phyloP scores from a whole-genome alignment of 1,140 invertebrate species.

The Pogonomyrmex barbatus region DNA sequence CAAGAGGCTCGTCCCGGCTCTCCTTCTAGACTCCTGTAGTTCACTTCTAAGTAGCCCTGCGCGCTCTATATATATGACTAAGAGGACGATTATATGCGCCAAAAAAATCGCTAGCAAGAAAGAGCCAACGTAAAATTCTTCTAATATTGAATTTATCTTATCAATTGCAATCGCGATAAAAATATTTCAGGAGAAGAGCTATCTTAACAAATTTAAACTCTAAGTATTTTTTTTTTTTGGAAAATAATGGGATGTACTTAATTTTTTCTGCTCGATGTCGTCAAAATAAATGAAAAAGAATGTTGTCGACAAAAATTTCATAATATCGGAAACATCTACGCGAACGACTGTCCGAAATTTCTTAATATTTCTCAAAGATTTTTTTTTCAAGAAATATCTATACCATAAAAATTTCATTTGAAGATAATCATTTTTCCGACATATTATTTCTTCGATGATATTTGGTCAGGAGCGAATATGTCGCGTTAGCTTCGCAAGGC shows the following conservation, averaged over 20 bases:
- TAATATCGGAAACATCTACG: neutral
- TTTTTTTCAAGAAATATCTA: neutral
- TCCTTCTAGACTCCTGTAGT: slow-evolving; percentile 65
- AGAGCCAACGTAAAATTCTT: neutral
- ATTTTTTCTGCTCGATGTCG: neutral
- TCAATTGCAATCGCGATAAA: neutral
- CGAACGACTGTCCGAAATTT: neutral
- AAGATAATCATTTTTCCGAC: neutral
- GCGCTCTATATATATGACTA: slow-evolving; percentile 33
- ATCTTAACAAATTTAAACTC: neutral
- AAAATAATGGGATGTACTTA: neutral
- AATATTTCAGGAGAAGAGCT: neutral
- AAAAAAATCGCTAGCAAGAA: slow-evolving; percentile 16
- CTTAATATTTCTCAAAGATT: neutral
- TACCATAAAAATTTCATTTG: neutral
- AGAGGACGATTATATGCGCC: neutral
- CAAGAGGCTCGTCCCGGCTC: slow-evolving; percentile 60
- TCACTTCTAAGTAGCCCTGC: slow-evolving; percentile 68
- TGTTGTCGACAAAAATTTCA: neutral
- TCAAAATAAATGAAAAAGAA: neutral
- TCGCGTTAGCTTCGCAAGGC: neutral
- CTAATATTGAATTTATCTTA: neutral
- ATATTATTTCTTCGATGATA: neutral
- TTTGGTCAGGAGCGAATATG: neutral
- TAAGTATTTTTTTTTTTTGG: neutral